Evolutionary conservation across 1,140 invertebrate species (phyloP).

Genomic region (Drosophila ananassae): DNA sequence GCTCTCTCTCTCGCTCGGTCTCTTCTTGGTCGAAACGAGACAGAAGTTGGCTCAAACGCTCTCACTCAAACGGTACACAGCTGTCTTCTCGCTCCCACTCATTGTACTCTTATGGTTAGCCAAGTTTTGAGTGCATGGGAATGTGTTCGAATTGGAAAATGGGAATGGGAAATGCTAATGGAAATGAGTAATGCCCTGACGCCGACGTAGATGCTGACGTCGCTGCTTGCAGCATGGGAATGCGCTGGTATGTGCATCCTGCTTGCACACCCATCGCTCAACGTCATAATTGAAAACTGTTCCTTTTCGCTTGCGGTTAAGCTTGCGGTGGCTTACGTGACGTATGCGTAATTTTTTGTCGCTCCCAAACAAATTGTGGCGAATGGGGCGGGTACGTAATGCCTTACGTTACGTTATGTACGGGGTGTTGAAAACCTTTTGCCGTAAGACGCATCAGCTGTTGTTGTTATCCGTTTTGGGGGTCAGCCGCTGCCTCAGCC

Average conservation of each 20-base stretch:
- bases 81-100: conserved; percentile 46
- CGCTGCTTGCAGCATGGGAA: conserved; percentile 59
- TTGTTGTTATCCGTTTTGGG: conserved; percentile 45
- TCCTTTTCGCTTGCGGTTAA: conserved; percentile 34
- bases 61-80: conserved; percentile 25
- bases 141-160: conserved; percentile 70
- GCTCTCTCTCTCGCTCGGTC: conserved; percentile 37
- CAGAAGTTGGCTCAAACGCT: conserved; percentile 4
- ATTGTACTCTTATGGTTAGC: neutral
- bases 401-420: conserved; percentile 40
- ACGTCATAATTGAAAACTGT: conserved; percentile 54
- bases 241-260: conserved; percentile 48
- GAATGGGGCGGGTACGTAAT: neutral
- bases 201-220: conserved; percentile 30
- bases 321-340: conserved; percentile 52
- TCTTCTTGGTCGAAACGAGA: conserved; percentile 18
- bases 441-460: conserved; percentile 71
- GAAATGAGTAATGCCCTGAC: conserved; percentile 62
- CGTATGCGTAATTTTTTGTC: neutral
- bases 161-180: conserved; percentile 22
- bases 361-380: neutral
- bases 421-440: conserved; percentile 63
- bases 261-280: conserved; percentile 54
- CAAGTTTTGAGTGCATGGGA: conserved; percentile 62
- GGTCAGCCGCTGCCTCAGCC: conserved; percentile 15